Conservation (phyloP, 2,888 invertebrate species). For the Scaptomyza flava region DNA sequence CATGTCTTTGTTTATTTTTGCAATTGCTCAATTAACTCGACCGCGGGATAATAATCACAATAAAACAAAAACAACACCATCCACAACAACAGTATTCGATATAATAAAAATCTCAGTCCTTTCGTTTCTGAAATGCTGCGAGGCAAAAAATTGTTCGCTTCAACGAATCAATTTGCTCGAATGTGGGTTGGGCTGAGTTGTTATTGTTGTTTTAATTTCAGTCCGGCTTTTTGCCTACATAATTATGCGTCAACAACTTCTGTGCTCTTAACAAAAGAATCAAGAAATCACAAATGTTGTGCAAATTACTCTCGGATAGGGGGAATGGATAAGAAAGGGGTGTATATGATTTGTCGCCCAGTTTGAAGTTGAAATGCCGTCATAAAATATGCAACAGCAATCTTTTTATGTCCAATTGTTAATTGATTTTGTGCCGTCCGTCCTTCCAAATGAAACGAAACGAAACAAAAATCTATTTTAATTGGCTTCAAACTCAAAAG, state of each 20-base stretch:
- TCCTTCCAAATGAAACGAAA: not conserved
- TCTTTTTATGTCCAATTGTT: slow-evolving; percentile 51
- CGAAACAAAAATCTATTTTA: slow-evolving; percentile 53
- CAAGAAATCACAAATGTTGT: slow-evolving; percentile 12
- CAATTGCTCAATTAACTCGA: slow-evolving; percentile 72
- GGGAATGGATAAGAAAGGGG: too few species aligned
- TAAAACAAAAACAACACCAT: slow-evolving; percentile 25
- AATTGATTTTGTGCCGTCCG: slow-evolving; percentile 49
- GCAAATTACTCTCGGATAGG: not conserved
- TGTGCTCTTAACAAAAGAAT: slow-evolving; percentile 29
- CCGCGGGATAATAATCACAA: slow-evolving; percentile 61
- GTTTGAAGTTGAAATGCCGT: slow-evolving; percentile 43
- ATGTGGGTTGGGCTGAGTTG: slow-evolving; percentile 8
- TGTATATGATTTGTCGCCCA: slow-evolving; percentile 20
- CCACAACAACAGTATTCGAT: slow-evolving; percentile 10
- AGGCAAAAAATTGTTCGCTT: slow-evolving; percentile 39
- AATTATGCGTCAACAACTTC: slow-evolving; percentile 60
- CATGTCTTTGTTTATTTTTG: slow-evolving; percentile 63
- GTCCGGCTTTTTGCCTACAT: slow-evolving; percentile 16
- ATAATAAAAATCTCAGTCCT: slow-evolving; percentile 45
- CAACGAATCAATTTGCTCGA: slow-evolving; percentile 18
- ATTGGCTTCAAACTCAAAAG: slow-evolving; percentile 60
- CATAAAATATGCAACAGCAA: slow-evolving; percentile 63
- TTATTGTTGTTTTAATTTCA: slow-evolving; percentile 25
- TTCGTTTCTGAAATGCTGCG: slow-evolving; percentile 27